Evolutionary conservation across 2,113 vertebrate genomes (phyloP).

Genomic region (Nycticebus coucang): DNA sequence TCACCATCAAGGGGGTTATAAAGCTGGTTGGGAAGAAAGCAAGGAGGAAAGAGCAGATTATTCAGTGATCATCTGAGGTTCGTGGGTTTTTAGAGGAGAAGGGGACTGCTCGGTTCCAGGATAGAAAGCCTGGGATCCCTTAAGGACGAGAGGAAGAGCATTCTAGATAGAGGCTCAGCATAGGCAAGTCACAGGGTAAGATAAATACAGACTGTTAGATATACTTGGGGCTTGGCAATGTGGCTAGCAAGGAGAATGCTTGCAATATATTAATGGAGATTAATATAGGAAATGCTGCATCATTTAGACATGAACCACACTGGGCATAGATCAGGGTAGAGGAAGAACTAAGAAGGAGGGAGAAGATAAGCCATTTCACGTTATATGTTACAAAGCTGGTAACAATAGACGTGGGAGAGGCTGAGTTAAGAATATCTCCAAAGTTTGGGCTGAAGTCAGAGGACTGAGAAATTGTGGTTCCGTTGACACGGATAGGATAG

Average conservation of each 20-base stretch:
- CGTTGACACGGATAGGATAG: background rate
- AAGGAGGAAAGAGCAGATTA: background rate
- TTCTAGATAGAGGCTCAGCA: background rate
- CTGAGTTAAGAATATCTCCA: background rate
- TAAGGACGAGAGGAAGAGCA: background rate
- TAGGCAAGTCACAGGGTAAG: background rate
- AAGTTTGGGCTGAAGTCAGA: background rate
- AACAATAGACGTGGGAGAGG: background rate
- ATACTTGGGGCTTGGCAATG: background rate
- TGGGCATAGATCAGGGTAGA: too few relatives aligned
- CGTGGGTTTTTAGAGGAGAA: background rate
- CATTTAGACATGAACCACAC: background rate
- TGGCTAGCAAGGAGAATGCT: background rate
- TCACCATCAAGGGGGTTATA: background rate
- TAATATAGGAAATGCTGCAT: background rate
- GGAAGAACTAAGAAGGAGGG: background rate
- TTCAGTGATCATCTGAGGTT: background rate
- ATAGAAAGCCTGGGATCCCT: background rate
- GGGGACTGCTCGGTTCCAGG: background rate
- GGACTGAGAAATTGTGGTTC: background rate
- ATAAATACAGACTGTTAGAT: background rate
- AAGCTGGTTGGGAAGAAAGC: background rate
- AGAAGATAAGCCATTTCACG: background rate
- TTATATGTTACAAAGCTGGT: background rate
- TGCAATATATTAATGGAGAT: background rate